Base-by-base conservation (phyloP, 1,140 invertebrate species). In the Tetragnatha versicolor region DNA sequence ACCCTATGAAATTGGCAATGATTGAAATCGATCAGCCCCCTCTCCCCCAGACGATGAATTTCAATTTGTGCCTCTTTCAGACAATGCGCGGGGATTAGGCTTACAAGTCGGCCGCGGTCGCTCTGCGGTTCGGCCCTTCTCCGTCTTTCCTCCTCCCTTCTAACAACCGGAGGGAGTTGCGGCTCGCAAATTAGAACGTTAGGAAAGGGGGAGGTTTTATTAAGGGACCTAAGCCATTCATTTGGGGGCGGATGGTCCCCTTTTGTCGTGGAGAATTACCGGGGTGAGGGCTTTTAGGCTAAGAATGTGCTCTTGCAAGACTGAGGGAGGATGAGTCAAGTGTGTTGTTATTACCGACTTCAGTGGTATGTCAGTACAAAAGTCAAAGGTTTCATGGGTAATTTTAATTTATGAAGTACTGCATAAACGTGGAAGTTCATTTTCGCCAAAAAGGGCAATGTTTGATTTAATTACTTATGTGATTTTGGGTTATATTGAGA, bases 1-100 rank as follows among this genome's bases (percentile, higher is more conserved):
- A 14, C 58, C 35, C 55, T 47, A 49, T 75, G 72, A 75, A 75
- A 75, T 75, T 75, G 72, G 72, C 72, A 75, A 75, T 75, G 72
- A 75, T 75, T 63, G 72, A 75, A 75, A 75, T 75, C 72, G 72
- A 75, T 75, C 72, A 75, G 53, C 29, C 25, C 4, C 42, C 42
- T 29, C 17, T 37, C 58, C 29, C 31, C 45, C 3, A 68, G 42
- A 68, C 72, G 72, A 75, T 75, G 72, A 75, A 75, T 75, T 75
- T 75, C 72, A 75, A 75, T 75, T 75, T 75, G 72, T 29, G 33
- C 17, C 12, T 14, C 35, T 35, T n/a, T 39, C 42, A 29, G 33
- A 72, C 51, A 45, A 42, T 55, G 69, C 31, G 10, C 7, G 27
- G 69, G 69, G 69, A 72, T 68, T 68, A 68, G 63, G n/a, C 49